These are phyloP conservation scores for Porphyrio hochstetteri DNA, from an alignment of 2,113 vertebrate genomes.

Conservation along the genomic window DNA sequence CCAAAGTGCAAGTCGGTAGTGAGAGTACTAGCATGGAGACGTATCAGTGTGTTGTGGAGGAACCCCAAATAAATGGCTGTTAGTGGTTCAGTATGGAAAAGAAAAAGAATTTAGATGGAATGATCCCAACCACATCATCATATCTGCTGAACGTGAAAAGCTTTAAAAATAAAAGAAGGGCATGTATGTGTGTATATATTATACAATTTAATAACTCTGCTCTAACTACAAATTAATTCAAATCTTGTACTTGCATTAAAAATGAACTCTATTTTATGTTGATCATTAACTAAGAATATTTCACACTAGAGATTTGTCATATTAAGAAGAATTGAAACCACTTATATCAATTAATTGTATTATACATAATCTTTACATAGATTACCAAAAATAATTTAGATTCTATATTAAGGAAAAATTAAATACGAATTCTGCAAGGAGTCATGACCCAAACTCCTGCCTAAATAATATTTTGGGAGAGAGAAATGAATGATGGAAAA, in stretches of 20 bases:
- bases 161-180: conserved; percentile 47
- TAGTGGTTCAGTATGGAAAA: not conserved
- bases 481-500: not conserved
- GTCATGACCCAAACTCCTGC: conserved; percentile 45
- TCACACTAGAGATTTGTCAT: conserved; percentile 87
- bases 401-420: conserved; percentile 78
- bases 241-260: conserved; percentile 87
- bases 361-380: conserved; percentile 84
- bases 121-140: not conserved
- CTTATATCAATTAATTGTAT: conserved; percentile 87
- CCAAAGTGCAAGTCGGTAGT: not conserved
- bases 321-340: conserved; percentile 86
- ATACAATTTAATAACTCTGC: conserved; percentile 76
- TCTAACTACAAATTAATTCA: conserved; percentile 84
- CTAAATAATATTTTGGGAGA: conserved; percentile 6
- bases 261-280: conserved; percentile 89
- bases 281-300: conserved; percentile 89
- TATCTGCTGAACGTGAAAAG: not conserved
- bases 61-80: not conserved
- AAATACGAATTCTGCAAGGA: conserved; percentile 69
- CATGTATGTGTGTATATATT: conserved; percentile 29
- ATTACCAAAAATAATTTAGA: conserved; percentile 83
- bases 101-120: not conserved
- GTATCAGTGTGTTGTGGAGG: not conserved
- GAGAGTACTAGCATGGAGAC: not conserved